phyloP scores from a whole-genome alignment of 1,140 invertebrate species.

The Carcinoscorpius rotundicauda region DNA sequence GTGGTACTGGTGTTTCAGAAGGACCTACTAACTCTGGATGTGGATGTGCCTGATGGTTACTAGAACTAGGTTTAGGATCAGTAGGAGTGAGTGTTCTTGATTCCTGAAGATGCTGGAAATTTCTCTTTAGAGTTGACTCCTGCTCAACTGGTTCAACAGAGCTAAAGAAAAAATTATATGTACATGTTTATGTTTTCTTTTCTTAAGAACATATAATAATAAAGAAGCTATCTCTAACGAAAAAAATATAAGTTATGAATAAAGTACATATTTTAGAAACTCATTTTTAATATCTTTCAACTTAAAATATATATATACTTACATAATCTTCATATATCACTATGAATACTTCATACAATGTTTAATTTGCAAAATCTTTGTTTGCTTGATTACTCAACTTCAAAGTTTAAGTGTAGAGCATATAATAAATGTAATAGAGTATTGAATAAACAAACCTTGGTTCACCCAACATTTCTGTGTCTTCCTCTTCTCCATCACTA shows the following conservation, averaged over 20 bases:
- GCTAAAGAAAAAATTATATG: slow-evolving; percentile 5
- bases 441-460: slow-evolving; percentile 5
- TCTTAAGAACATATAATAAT: no score
- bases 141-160: slow-evolving; percentile 20
- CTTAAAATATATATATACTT: no score
- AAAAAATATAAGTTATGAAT: no score
- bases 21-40: slow-evolving; percentile 3
- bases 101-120: slow-evolving; percentile 95
- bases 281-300: no score
- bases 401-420: no score
- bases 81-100: slow-evolving; percentile 51
- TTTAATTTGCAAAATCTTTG: background rate
- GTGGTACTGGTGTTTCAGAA: slow-evolving; percentile 49
- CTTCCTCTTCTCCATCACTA: slow-evolving; percentile 34
- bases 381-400: background rate
- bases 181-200: no score
- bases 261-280: no score
- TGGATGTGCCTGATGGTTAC: slow-evolving; percentile 16
- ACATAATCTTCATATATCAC: no score
- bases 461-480: slow-evolving; percentile 19
- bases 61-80: slow-evolving; percentile 17
- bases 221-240: no score
- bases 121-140: slow-evolving; percentile 32
- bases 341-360: background rate
- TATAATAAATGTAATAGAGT: background rate